Conservation (phyloP, 2,113 vertebrate species). For the Girardinichthys multiradiatus region DNA sequence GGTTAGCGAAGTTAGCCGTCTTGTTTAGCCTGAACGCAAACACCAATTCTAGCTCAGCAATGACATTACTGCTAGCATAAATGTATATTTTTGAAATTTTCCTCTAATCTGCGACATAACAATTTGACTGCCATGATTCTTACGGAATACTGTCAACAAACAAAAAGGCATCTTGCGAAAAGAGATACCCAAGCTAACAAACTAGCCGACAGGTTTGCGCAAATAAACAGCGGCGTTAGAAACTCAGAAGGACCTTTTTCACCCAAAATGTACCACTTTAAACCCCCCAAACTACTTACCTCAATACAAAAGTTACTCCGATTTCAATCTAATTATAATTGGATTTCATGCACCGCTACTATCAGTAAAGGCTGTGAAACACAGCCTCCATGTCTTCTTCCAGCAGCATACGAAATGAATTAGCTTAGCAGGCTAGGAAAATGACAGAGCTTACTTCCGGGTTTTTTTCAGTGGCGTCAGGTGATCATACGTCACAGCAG, state of each 20-base stretch:
- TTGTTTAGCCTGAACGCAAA: constrained; percentile 7
- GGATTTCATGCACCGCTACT: constrained; percentile 29
- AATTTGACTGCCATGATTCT: constrained; percentile 14
- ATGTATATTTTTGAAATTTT: neutral
- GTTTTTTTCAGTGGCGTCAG: constrained; percentile 32
- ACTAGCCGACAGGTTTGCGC: constrained; percentile 49
- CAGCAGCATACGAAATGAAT: constrained; percentile 44
- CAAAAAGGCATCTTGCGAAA: neutral
- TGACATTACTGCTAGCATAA: neutral
- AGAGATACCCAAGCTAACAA: constrained; percentile 46
- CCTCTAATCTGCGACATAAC: neutral
- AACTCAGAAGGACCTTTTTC: neutral
- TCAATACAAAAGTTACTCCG: constrained; percentile 15
- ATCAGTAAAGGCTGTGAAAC: constrained; percentile 59
- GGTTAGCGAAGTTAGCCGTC: constrained; percentile 31
- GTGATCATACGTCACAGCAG: constrained; percentile 31
- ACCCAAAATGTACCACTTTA: neutral
- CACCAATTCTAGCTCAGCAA: neutral
- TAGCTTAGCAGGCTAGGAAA: constrained; percentile 46
- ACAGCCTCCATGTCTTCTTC: constrained; percentile 74
- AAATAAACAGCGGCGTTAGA: constrained; percentile 30
- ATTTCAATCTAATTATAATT: neutral
- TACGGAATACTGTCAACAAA: neutral
- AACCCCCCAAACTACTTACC: constrained; percentile 52
- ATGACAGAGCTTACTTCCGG: constrained; percentile 57